Percentiles rank a stretch among this genome's conserved stretches.
These are phyloP conservation scores for Phaonia tiefii DNA, from an alignment of 2,888 invertebrate genomes.

Conservation along the genomic window DNA sequence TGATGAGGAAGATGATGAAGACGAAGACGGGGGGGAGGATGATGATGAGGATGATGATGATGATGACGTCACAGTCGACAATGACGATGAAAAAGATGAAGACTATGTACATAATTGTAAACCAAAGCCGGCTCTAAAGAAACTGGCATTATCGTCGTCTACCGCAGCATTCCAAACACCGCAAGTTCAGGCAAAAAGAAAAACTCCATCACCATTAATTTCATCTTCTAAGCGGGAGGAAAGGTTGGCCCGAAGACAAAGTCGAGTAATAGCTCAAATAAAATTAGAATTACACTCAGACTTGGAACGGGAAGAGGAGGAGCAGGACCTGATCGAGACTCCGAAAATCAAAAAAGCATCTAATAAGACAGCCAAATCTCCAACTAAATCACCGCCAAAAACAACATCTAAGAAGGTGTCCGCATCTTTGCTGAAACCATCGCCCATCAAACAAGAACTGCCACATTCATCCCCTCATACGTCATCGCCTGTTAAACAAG, in stretches of 20 bases:
- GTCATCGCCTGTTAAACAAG: constrained; percentile 31
- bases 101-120: constrained; percentile 53
- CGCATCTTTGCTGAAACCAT: constrained; percentile 1
- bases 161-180: background rate
- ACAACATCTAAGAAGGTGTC: background rate
- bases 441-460: background rate
- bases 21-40: constrained; percentile 61
- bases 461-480: constrained; percentile 27
- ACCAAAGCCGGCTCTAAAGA: constrained; percentile 45
- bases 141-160: background rate
- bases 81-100: constrained; percentile 66
- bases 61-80: constrained; percentile 40
- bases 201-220: constrained; percentile 17
- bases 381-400: background rate
- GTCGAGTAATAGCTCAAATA: constrained; percentile 55
- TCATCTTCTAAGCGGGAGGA: constrained; percentile 46
- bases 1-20: constrained; percentile 60
- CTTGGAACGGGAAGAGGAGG: constrained; percentile 45
- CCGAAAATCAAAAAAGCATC: constrained; percentile 9
- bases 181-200: constrained; percentile 42
- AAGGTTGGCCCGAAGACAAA: constrained; percentile 52
- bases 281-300: constrained; percentile 54
- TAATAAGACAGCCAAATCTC: background rate
- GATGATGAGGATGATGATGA: constrained; percentile 52
- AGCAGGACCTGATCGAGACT: constrained; percentile 28